Evolutionary conservation across 92 coral and sea anemone species (phyloP), one percentile per base, ranked within the genome.

Genomic region (Bergia puertoricense): DNA sequence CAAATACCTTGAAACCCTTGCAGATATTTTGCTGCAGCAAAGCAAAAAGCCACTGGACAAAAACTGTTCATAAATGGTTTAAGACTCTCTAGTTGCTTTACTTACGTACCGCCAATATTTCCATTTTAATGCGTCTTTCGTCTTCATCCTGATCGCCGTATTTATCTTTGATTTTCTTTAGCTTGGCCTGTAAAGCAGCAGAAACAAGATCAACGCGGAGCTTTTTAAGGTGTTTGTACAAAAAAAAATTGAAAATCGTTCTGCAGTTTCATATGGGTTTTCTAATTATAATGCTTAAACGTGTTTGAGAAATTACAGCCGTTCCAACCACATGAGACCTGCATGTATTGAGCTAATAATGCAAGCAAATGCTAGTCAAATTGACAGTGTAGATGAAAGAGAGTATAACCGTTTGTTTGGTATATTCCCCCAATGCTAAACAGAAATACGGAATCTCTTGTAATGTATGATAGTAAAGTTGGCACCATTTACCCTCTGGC

Each of bases 141-240:
- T 97, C 99, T 77, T 97, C 99, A 72, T 97, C 99, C 93, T 97
- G 99, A 74, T 97, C 99, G 88, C 97, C 99, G 86, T 97, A 97
- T 80, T 95, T 97, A 77, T 97, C 99, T 85, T 95, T 97, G 86
- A 97, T 95, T 83, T 95, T 97, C 91, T 97, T 97, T 66, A 95
- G 90, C 75, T 97, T 97, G 50, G 95, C 92, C 98, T 95, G 45
- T 13, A 42, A 86, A 67, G 51, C 73, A 62, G 41, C 74, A 41
- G 40, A 15, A 39, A 57, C 50, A 38, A 62, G 72, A 11, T 57
- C 23, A 81, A 20, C 6, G 15, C 43, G 1, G 6, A 3, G 43
- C 40, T 41, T 37, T 74, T 30, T 39, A 30, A 23, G 13, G 67
- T 14, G 67, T 57, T 18, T 2, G 67, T 48, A 14, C 22, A 14